phyloP scores from a whole-genome alignment of 64 coral and sea anemone genomes.

The Orbicella faveolata region DNA sequence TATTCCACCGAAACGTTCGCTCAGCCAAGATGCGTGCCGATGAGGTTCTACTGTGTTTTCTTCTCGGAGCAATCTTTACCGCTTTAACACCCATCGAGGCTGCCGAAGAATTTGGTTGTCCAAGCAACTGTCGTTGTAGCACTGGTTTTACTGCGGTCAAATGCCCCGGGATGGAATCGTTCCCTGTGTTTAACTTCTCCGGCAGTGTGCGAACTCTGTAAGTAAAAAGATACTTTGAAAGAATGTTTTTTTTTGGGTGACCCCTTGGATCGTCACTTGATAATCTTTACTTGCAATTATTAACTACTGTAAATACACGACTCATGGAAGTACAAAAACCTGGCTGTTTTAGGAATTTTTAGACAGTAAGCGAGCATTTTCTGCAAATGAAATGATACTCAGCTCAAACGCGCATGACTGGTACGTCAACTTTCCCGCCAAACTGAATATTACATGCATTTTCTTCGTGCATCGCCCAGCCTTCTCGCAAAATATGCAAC shows the following conservation, averaged over 20 bases:
- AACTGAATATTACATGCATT: too few species aligned
- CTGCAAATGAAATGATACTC: too few species aligned
- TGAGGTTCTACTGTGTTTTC: neutral
- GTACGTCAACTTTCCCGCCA: too few species aligned
- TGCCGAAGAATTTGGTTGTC: neutral
- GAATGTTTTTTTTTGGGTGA: neutral
- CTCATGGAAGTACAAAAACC: too few species aligned
- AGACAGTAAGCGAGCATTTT: too few species aligned
- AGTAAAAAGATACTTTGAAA: neutral
- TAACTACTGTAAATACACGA: too few species aligned
- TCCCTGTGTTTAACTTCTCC: constrained; percentile 1
- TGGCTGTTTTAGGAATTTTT: too few species aligned
- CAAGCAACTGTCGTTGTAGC: constrained; percentile 13
- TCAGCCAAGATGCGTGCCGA: neutral
- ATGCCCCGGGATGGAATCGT: constrained; percentile 3
- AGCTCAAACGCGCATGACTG: too few species aligned
- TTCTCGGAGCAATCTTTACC: neutral
- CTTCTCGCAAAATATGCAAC: too few species aligned
- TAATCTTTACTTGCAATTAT: neutral
- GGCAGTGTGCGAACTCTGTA: neutral
- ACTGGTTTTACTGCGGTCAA: neutral
- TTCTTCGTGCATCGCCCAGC: too few species aligned
- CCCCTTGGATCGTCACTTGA: neutral
- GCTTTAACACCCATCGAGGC: neutral
- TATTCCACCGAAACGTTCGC: neutral